Conservation (phyloP, 2,113 vertebrate genomes). For the Syngnathus scovelli region DNA sequence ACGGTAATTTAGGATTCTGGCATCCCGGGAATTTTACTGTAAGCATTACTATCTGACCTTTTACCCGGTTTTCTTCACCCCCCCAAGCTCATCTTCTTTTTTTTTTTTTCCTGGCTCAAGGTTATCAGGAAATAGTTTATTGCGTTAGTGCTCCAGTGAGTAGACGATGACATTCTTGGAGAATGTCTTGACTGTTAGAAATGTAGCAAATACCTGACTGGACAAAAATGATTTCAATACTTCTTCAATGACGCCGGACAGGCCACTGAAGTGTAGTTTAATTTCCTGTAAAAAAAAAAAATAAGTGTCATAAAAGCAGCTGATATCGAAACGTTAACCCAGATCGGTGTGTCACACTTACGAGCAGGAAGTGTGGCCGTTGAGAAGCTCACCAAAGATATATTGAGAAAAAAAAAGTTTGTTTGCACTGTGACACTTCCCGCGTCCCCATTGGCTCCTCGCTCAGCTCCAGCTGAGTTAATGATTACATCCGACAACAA, state of each 20-base stretch:
- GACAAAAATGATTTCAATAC: background rate
- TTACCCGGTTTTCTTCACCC: background rate
- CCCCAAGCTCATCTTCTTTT: constrained; percentile 1
- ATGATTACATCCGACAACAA: constrained; percentile 60
- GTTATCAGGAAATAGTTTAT: constrained; percentile 2
- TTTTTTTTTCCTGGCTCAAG: background rate
- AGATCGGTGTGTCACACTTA: background rate
- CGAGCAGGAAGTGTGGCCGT: constrained; percentile 4
- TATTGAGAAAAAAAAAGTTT: constrained; percentile 11
- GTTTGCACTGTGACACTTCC: constrained; percentile 34
- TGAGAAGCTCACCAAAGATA: constrained; percentile 36
- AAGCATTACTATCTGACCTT: background rate
- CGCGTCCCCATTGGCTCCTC: constrained; percentile 34
- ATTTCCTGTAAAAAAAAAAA: background rate
- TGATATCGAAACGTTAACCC: background rate
- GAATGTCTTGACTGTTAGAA: background rate
- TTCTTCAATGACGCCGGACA: background rate
- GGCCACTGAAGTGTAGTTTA: background rate
- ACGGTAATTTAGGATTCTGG: background rate
- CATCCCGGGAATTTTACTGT: constrained; percentile 14
- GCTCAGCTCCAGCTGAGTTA: constrained; percentile 47
- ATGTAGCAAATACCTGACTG: constrained; percentile 34
- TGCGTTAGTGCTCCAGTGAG: background rate
- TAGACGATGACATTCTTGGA: background rate
- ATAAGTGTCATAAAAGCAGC: background rate